A percentile compares a stretch with the other conserved stretches of the same genome.
phyloP scores from a whole-genome alignment of 2,888 invertebrate genomes.

The Drosophila kanekoi region DNA sequence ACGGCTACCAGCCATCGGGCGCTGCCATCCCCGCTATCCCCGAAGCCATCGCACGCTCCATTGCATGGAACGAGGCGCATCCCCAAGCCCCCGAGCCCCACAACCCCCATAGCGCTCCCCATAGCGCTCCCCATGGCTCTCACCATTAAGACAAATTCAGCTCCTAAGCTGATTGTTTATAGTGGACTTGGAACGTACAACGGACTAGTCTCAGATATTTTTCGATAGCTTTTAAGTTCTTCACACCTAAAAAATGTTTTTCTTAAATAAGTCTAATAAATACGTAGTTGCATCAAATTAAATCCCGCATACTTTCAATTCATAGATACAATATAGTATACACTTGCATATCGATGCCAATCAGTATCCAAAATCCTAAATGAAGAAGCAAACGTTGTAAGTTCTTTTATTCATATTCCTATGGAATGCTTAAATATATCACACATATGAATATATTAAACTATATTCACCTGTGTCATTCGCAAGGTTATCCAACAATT shows the following conservation, averaged over 20 bases:
- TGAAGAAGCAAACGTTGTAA: too few relatives aligned
- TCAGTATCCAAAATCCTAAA: too few relatives aligned
- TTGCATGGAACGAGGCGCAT: conserved; percentile 34
- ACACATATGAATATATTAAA: neutral
- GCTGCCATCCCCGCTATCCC: conserved; percentile 32
- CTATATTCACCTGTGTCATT: conserved; percentile 25
- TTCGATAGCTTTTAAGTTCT: conserved; percentile 41
- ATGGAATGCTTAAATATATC: too few relatives aligned
- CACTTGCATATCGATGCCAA: too few relatives aligned
- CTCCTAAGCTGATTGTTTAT: neutral
- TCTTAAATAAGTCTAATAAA: conserved; percentile 44
- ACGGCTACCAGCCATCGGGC: conserved; percentile 75
- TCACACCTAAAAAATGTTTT: conserved; percentile 11
- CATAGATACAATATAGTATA: too few relatives aligned
- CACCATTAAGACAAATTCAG: conserved; percentile 33
- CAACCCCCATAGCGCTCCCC: neutral
- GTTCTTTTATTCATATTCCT: too few relatives aligned
- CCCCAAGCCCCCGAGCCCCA: conserved; percentile 18
- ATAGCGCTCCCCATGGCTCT: conserved; percentile 4
- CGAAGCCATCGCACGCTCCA: conserved; percentile 26
- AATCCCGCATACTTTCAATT: neutral
- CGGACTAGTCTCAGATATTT: conserved; percentile 35
- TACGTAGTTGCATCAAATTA: conserved; percentile 40
- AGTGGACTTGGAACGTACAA: conserved; percentile 33
- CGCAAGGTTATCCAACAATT: conserved; percentile 36